Evolutionary conservation across 2,797 vertebrate genomes (phyloP), one percentile per base, ranked within the genome.

Genomic region (Danio choprae): DNA sequence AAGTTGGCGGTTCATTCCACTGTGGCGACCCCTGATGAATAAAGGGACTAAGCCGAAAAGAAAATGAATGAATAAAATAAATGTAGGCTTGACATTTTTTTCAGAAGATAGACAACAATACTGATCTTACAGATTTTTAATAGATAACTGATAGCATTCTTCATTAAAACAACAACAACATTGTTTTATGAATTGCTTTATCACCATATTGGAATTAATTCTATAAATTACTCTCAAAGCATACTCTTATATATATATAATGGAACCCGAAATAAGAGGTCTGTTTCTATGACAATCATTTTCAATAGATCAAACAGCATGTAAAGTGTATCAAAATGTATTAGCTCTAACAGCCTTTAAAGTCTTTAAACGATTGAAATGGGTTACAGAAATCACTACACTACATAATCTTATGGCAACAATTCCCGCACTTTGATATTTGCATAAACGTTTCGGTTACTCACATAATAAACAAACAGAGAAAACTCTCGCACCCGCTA

Each of bases 391-490:
- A 38, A 4, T 15, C 13, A 46, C 3, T 7, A 2, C 10, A 15
- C 22, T 18, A 46, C 29, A 46, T 15, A 5, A 56, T 15, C 15
- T 18, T 7, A 36, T 46, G 4, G 5, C 51, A 78, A 60, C 44
- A 60, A 10, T 22, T 22, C 5, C 16, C 1, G 13, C 10, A 18
- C 18, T 29, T 22, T 55, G 43, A 76, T 41, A 20, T 53, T 65
- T 20, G 38, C 48, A 43, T 65, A 48, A 62, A 51, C 20, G 18
- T 50, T n/a, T 41, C 16, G 7, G 67, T 60, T 70, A 70, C 65
- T 79, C 63, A 79, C 76, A 70, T 7, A 51, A 48, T 40, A 18
- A 22, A 59, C 48, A 6, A 29, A 29, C 44, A 69, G n/a, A 62
- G 51, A 51, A 40, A 41, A 60, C 36, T 64, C 16, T 15, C 4